phyloP scores from a whole-genome alignment of 2,113 vertebrate genomes.

The Colossoma macropomum region DNA sequence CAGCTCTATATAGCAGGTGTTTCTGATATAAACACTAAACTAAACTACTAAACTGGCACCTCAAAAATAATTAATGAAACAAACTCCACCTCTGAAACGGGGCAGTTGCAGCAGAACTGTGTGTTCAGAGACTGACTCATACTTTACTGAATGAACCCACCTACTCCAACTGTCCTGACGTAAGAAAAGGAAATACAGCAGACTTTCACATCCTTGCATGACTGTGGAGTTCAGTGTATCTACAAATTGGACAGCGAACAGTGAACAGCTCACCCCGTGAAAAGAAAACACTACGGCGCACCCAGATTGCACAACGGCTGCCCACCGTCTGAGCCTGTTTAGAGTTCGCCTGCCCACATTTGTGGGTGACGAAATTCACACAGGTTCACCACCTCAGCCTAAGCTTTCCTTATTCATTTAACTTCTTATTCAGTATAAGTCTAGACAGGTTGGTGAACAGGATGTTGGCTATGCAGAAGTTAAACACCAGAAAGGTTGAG shows the following conservation, averaged over 20 bases:
- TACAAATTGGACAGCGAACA: neutral
- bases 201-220: neutral
- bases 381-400: neutral
- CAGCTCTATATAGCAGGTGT: too few species aligned
- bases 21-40: too few species aligned
- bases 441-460: neutral
- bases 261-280: neutral
- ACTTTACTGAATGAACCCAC: neutral
- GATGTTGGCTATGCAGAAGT: neutral
- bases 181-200: neutral
- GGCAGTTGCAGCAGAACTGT: too few species aligned
- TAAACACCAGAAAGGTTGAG: neutral
- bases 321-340: constrained; percentile 9
- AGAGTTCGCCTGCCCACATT: neutral
- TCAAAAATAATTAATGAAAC: neutral
- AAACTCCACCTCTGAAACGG: too few species aligned
- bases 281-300: neutral
- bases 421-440: neutral
- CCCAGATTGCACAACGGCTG: constrained; percentile 14
- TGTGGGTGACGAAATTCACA: neutral
- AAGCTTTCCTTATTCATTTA: too few species aligned
- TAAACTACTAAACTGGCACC: too few species aligned
- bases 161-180: neutral
- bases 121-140: neutral
- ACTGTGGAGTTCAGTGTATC: neutral